A percentile compares a stretch with the other conserved stretches of the same genome.
Evolutionary conservation across 23 tunicate genomes (phyloP).

Genomic region (Trididemnum clinides): DNA sequence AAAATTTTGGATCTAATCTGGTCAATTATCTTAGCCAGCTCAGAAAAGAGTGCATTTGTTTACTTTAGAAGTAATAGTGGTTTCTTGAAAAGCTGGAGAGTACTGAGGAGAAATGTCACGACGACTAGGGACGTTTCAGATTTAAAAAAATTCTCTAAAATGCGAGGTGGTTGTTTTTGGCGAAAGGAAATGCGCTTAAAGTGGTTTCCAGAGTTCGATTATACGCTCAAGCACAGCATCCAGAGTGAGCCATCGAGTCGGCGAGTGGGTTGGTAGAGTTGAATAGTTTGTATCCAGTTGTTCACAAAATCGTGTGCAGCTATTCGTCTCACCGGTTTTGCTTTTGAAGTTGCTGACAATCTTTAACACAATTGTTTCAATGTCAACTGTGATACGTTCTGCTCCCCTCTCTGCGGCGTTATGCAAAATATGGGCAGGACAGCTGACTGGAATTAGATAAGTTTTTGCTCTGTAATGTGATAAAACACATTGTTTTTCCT

Average conservation of each 20-base stretch:
- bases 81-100: constrained; percentile 24
- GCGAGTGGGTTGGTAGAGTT: constrained; percentile 12
- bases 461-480: constrained; percentile 33
- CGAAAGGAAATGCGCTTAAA: constrained; percentile 17
- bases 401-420: constrained; percentile 29
- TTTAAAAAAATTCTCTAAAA: constrained; percentile 16
- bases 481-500: constrained; percentile 33
- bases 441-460: constrained; percentile 31
- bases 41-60: constrained; percentile 33
- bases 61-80: constrained; percentile 27
- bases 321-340: constrained; percentile 19
- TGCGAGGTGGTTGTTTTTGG: constrained; percentile 1
- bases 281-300: constrained; percentile 16
- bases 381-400: constrained; percentile 19
- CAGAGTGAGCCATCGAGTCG: constrained; percentile 25
- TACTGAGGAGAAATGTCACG: constrained; percentile 22
- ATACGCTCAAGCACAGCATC: constrained; percentile 29
- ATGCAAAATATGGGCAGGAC: constrained; percentile 32
- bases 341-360: constrained; percentile 32
- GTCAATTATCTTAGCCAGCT: constrained; percentile 52
- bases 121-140: not conserved
- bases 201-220: constrained; percentile 49
- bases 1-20: constrained; percentile 34
- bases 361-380: constrained; percentile 30
- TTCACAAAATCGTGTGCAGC: constrained; percentile 18